Base-by-base conservation (phyloP, 2,113 vertebrate genomes). In the Ancistrus triradiatus region DNA sequence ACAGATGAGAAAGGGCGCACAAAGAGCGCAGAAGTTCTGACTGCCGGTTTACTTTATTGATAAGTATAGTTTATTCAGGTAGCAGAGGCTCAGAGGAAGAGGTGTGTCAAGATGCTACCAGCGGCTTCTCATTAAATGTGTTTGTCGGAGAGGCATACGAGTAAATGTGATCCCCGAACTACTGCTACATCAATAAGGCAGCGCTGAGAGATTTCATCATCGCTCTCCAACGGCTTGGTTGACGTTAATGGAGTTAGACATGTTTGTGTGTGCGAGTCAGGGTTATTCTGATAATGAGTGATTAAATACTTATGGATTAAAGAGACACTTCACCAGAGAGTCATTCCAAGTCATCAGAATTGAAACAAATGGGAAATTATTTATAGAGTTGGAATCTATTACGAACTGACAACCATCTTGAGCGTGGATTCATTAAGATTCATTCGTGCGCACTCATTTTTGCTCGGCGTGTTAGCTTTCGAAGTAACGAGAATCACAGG, bases 231-330 rank as follows among this genome's bases (percentile, higher is more conserved):
- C 14, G 51, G 37, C 43, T 25, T 46, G 18, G 7, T 55, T 72
- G 59, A 63, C 59, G 58, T 49, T 63, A 57, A 72, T 68, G 31
- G 15, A 37, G 15, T 52, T 31, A 59, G 63, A 67, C 58, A 7
- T 18, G 58, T 14, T 7, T 50, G 33, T 21, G 2, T 7, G n/a
- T n/a, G 25, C 22, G 22, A 14, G 43, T 28, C 33, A 46, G 50
- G 7, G 22, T 15, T 40, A 47, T 53, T 53, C 42, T 55, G 56
- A 73, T 68, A 73, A 68, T 59, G 33, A 73, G 59, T 50, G 51
- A 68, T 68, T 68, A 73, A 59, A 73, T 63, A 67, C 42, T 57
- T 66, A 59, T 58, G 59, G 59, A 63, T 59, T 38, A 44, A 68
- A 56, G 11, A 62, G 42, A 47, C 53, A 19, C 63, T 66, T 57